Conservation (phyloP, 2,797 vertebrate species). For the Fistularia commersonii region DNA sequence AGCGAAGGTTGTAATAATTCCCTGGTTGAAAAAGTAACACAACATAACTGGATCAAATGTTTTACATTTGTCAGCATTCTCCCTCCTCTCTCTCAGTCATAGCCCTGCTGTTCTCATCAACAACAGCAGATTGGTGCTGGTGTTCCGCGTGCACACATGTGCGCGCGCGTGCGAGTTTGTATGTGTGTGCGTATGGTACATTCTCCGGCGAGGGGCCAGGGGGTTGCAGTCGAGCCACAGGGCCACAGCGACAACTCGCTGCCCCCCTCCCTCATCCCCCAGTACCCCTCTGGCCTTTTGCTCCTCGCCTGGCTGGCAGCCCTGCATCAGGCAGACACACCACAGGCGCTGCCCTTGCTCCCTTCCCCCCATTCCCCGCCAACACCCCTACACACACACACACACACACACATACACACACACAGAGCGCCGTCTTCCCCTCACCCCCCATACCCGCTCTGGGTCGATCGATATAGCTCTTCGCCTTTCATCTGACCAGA, state of each 20-base stretch:
- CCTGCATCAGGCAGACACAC: conserved; percentile 67
- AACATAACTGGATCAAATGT: conserved; percentile 26
- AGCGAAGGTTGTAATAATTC: neutral
- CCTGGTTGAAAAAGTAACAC: neutral
- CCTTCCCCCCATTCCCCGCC: conserved; percentile 17
- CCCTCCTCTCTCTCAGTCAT: conserved; percentile 29
- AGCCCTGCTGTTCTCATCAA: conserved; percentile 68
- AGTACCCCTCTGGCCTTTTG: conserved; percentile 61
- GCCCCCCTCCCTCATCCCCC: conserved; percentile 32
- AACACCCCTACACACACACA: conserved; percentile 12
- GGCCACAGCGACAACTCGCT: conserved; percentile 64
- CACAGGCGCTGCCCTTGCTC: conserved; percentile 48
- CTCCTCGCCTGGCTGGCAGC: conserved; percentile 75
- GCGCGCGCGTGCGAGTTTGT: conserved; percentile 15
- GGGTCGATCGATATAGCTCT: conserved; percentile 76
- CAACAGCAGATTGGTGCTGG: conserved; percentile 63
- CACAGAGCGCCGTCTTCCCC: conserved; percentile 23
- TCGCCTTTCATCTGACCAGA: conserved; percentile 82
- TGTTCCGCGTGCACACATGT: conserved; percentile 30
- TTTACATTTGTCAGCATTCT: conserved; percentile 29
- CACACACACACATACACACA: conserved; percentile 15
- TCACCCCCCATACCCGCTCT: conserved; percentile 36
- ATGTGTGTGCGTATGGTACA: conserved; percentile 34
- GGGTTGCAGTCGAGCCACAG: conserved; percentile 63
- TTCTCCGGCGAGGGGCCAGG: conserved; percentile 48